Evolutionary conservation across 2,113 vertebrate genomes (phyloP).

Genomic region (Neomonachus schauinslandi): DNA sequence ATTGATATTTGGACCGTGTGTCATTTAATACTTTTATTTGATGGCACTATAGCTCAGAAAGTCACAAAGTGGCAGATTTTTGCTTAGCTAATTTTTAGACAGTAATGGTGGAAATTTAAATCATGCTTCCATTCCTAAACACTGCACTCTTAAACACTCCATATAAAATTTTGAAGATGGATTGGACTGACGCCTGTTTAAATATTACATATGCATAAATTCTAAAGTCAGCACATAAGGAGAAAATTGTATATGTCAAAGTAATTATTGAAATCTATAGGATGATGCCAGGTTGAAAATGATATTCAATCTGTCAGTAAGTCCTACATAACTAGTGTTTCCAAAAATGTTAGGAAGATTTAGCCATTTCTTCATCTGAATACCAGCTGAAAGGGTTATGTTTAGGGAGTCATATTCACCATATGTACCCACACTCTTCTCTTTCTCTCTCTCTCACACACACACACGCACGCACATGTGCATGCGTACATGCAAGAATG

Average conservation of each 20-base stretch:
- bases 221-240: neutral
- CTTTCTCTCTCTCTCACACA: neutral
- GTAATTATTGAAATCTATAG: neutral
- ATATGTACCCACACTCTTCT: neutral
- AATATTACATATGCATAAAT: neutral
- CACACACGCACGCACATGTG: no score
- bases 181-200: neutral
- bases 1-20: neutral
- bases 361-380: neutral
- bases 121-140: neutral
- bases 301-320: neutral
- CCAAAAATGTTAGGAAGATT: neutral
- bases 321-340: neutral
- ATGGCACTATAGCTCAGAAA: neutral
- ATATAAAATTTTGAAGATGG: neutral
- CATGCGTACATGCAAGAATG: neutral
- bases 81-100: neutral
- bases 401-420: neutral
- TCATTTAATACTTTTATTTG: neutral
- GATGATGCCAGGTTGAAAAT: neutral
- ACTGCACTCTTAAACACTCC: neutral
- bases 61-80: neutral
- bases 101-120: neutral
- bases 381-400: neutral
- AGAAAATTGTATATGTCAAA: neutral